These are phyloP conservation scores for Ametastegia equiseti DNA, from an alignment of 2,888 invertebrate genomes.

Conservation along the genomic window DNA sequence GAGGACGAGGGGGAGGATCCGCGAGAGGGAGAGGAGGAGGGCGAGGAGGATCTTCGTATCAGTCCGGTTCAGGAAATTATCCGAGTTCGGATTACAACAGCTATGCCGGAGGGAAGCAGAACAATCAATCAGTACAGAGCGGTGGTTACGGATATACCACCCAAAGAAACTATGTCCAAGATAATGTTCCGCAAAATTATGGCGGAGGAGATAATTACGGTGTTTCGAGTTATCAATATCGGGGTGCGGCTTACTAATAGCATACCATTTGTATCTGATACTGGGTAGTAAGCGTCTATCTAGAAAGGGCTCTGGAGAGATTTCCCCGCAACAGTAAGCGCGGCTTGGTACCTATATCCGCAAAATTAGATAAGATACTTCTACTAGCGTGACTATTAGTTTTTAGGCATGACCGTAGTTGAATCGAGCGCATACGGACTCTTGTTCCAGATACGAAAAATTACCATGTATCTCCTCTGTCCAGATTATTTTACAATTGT, in stretches of 20 bases:
- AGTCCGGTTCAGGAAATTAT: constrained; percentile 60
- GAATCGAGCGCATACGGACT: constrained; percentile 40
- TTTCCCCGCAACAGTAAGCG: constrained; percentile 22
- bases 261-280: neutral
- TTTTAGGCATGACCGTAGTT: constrained; percentile 49
- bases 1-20: constrained; percentile 57
- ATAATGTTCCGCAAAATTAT: constrained; percentile 60
- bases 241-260: constrained; percentile 63
- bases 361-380: constrained; percentile 20
- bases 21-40: constrained; percentile 52
- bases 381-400: constrained; percentile 31
- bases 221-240: constrained; percentile 63
- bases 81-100: constrained; percentile 63
- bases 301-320: neutral
- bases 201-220: constrained; percentile 64
- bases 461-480: constrained; percentile 24
- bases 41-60: constrained; percentile 63
- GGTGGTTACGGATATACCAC: constrained; percentile 64
- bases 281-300: neutral
- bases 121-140: constrained; percentile 56
- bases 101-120: constrained; percentile 60
- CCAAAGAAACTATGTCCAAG: constrained; percentile 63
- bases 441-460: constrained; percentile 31
- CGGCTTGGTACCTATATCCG: constrained; percentile 7
- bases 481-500: constrained; percentile 13